Base-by-base conservation (phyloP, 2,797 vertebrate species). In the Bryconaethiops microstoma region DNA sequence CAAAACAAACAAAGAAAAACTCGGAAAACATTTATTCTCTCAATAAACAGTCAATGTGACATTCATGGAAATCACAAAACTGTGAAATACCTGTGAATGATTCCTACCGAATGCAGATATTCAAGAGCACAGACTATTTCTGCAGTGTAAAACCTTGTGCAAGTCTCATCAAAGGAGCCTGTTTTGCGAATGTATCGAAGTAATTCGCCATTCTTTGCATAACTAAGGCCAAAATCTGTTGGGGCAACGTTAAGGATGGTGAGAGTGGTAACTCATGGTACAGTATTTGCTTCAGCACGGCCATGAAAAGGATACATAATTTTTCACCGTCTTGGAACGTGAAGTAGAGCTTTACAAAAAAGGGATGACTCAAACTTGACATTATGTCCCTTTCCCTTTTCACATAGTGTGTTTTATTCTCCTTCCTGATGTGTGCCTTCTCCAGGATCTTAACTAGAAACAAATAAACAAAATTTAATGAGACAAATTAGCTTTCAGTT, bases 251-350 rank as follows among this genome's bases (percentile, higher is more conserved):
- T 85, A 77, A 81, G 83, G 77, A 83, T 23, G 35, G 35, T n/a
- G 9, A 59, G 50, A 48, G 25, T 16, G 14, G 48, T 39, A 78
- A 52, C 64, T 16, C 29, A 35, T 35, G 35, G 35, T 35, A 35
- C 7, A 42, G 19, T 21, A 50, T 70, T 16, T 7, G 14, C 62
- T 29, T 29, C 23, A 50, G 8, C 48, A 16, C 48, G 21, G 40
- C 8, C 29, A 13, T 48, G 59, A 29, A 89, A 96, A 99, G 97
- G 98, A 99, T 99, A 99, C 98, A 99, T 35, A 99, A 94, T 90
- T 99, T 99, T 89, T 99, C 97, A 72, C 97, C 96, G 82, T 99
- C 98, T 94, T 99, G 98, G 96, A 99, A 99, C 25, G 98, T 98
- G 93, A 99, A 99, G 94, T 96, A 99, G 87, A 99, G 97, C 90